phyloP scores from a whole-genome alignment of 2,888 invertebrate species.

The Diloba caeruleocephala region DNA sequence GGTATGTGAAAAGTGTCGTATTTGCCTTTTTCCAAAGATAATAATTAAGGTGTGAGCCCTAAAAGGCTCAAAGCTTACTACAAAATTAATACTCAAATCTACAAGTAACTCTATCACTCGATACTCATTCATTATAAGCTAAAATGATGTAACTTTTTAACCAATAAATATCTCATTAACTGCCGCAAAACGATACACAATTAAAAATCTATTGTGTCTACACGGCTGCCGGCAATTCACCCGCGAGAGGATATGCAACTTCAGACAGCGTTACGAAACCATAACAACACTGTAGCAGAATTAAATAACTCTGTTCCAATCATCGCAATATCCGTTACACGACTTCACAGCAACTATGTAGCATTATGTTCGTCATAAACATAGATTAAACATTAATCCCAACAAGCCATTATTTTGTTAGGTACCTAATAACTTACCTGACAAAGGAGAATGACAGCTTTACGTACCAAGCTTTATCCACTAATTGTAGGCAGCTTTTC shows the following conservation, averaged over 20 bases:
- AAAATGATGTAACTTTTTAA: too few relatives aligned
- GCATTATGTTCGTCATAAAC: constrained; percentile 54
- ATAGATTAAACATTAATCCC: constrained; percentile 56
- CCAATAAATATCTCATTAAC: too few relatives aligned
- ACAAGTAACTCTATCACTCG: constrained; percentile 31
- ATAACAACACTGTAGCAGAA: constrained; percentile 24
- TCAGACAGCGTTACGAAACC: background rate
- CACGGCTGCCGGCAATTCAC: too few relatives aligned
- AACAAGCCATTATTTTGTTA: constrained; percentile 54
- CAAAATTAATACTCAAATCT: too few relatives aligned
- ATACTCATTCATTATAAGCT: too few relatives aligned
- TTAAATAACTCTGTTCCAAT: constrained; percentile 46
- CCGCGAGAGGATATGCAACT: too few relatives aligned
- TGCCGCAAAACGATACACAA: too few relatives aligned
- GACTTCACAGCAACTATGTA: constrained; percentile 44
- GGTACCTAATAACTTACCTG: constrained; percentile 55
- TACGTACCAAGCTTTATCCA: constrained; percentile 42
- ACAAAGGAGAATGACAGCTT: constrained; percentile 53
- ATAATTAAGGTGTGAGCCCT: too few relatives aligned
- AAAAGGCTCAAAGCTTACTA: too few relatives aligned
- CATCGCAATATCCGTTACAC: constrained; percentile 28
- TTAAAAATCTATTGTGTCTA: too few relatives aligned
- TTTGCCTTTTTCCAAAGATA: too few relatives aligned
- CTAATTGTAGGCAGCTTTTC: constrained; percentile 51
- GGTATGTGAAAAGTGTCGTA: too few relatives aligned